A percentile compares a stretch with the other conserved stretches of the same genome.
Evolutionary conservation across 2,888 invertebrate species (phyloP).

Genomic region (Lysandra bellargus): DNA sequence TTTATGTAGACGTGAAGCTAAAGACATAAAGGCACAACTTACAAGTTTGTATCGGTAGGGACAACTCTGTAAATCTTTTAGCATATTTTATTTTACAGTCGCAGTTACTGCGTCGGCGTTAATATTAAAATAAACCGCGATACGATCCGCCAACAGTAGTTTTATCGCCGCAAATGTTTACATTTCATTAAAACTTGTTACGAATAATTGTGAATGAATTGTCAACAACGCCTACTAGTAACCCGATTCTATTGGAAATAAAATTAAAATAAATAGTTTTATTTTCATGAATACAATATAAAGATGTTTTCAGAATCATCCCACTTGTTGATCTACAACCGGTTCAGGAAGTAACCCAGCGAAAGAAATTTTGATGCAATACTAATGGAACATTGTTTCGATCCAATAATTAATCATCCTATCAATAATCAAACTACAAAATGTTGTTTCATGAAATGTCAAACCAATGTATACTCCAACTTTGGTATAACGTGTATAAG

Average conservation of each 20-base stretch:
- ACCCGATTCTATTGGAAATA: background rate
- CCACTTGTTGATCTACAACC: too few relatives aligned
- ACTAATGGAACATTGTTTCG: too few relatives aligned
- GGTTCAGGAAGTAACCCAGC: too few relatives aligned
- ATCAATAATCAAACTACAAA: too few relatives aligned
- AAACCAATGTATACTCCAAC: too few relatives aligned
- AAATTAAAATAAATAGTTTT: background rate
- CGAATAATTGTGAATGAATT: conserved; percentile 10
- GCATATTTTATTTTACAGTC: conserved; percentile 12
- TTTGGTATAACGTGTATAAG: too few relatives aligned
- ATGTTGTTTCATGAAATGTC: too few relatives aligned
- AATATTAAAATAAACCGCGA: conserved; percentile 5
- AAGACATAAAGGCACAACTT: background rate
- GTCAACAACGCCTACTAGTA: background rate
- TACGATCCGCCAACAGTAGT: background rate
- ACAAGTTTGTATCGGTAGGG: background rate
- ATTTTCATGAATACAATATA: background rate
- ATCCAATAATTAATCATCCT: too few relatives aligned
- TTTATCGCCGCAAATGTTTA: conserved; percentile 10
- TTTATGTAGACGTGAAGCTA: background rate
- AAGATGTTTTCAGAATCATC: background rate
- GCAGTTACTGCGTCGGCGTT: background rate
- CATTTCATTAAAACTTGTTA: conserved; percentile 17
- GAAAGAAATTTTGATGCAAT: too few relatives aligned
- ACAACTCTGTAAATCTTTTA: background rate